Conservation (phyloP, 1,140 invertebrate genomes). For the Trinorchestia longiramus region DNA sequence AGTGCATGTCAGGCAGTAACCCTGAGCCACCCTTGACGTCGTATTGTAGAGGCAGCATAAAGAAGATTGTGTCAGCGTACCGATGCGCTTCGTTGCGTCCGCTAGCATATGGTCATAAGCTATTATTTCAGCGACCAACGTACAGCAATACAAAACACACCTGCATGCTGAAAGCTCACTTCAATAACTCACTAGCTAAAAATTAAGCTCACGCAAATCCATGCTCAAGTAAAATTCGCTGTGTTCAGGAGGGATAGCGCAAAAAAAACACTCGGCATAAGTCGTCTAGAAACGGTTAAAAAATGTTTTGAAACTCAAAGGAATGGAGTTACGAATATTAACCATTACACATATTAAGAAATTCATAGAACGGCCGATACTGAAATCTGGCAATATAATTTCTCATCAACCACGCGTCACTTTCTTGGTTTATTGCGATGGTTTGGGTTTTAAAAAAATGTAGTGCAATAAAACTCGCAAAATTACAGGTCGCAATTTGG, state of each 20-base stretch:
- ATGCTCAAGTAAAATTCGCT: not conserved
- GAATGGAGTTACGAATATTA: not conserved
- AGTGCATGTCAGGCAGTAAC: not conserved
- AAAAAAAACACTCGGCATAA: too few species aligned
- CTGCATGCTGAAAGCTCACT: not conserved
- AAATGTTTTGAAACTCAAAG: not conserved
- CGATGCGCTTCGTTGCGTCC: not conserved
- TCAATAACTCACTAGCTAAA: not conserved
- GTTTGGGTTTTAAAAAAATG: not conserved
- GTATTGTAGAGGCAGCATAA: not conserved
- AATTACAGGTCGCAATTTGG: not conserved
- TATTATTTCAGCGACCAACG: not conserved
- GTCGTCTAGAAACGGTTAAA: not conserved
- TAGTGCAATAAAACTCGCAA: not conserved
- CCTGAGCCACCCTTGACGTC: not conserved
- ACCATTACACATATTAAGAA: not conserved
- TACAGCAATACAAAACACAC: not conserved
- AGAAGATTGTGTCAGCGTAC: not conserved
- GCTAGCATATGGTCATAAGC: not conserved
- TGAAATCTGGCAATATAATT: not conserved
- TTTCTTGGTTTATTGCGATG: not conserved
- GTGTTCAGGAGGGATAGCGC: not conserved
- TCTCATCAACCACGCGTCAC: not conserved
- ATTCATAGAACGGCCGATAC: not conserved
- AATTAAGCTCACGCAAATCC: not conserved